Evolutionary conservation across 2,113 vertebrate species (phyloP), one percentile per base, ranked within the genome.

Genomic region (Atherinomorus stipes): DNA sequence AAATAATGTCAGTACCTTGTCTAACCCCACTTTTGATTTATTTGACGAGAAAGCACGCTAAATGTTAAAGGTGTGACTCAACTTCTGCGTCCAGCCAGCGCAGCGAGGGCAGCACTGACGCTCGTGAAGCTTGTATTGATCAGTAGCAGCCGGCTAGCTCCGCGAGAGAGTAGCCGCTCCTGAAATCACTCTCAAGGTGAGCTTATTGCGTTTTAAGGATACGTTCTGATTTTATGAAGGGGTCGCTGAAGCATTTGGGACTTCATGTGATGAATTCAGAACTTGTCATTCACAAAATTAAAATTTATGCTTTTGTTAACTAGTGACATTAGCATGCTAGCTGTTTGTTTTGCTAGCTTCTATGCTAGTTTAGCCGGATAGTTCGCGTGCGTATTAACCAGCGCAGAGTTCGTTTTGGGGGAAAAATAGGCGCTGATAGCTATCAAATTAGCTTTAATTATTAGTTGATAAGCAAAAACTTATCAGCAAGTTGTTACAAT

Each of bases 101-200:
- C 58, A 69, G 21, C 75, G 22, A 69, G 58, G 67, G 85, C 63
- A 85, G n/a, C 16, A 4, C 0, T 83, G 81, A 86, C 63, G 75
- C 11, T 0, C 42, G 4, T 56, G 76, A 83, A 75, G 78, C 61
- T 13, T 0, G 83, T 83, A 0, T 79, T 86, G n/a, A 58, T 28
- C 82, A 51, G 9, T 8, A 80, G 85, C 70, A 81, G 74, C 60
- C 71, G 77, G 80, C 47, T 34, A 75, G n/a, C 60, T 38, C 9
- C 34, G 26, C 16, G 49, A 51, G 0, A 37, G 23, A 60, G 61
- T 34, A 72, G 31, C 72, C 13, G 40, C 19, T 7, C 37, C 63
- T 57, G 12, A 49, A 16, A 44, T 37, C 74, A 69, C 60, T 62
- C 25, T 77, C 25, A 74, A 89, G 79, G 88, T 89, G 54, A 83